phyloP scores from a whole-genome alignment of 2,113 vertebrate species.

The Scolopax mira region DNA sequence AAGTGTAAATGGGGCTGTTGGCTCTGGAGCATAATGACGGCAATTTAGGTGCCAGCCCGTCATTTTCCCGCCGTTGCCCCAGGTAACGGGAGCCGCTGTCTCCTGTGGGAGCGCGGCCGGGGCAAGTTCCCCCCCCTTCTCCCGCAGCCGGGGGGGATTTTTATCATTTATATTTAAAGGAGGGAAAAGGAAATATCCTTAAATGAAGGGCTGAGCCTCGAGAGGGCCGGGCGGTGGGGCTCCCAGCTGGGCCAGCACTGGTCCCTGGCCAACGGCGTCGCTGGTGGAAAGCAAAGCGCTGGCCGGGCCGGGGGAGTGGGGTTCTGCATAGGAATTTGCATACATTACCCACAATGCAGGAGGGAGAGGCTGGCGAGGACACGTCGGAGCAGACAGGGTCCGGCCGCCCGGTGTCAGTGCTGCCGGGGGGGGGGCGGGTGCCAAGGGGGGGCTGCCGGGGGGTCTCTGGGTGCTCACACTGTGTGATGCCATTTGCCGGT shows the following conservation, averaged over 20 bases:
- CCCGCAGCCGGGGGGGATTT: not conserved
- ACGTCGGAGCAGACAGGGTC: not conserved
- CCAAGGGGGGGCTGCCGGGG: not conserved
- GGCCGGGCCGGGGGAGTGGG: accelerated
- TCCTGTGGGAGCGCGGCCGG: slow-evolving; percentile 29
- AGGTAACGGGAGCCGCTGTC: slow-evolving; percentile 47
- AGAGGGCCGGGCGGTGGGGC: not conserved
- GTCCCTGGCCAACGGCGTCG: accelerated
- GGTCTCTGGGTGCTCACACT: not conserved
- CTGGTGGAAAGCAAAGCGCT: not conserved
- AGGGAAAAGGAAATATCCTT: not conserved
- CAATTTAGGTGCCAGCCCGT: slow-evolving; percentile 59
- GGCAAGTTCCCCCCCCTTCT: not conserved
- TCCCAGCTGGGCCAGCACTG: not conserved
- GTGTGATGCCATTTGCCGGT: accelerated
- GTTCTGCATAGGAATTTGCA: not conserved
- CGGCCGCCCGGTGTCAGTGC: not conserved
- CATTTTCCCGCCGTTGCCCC: slow-evolving; percentile 56
- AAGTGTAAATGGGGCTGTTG: slow-evolving; percentile 56
- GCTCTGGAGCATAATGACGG: slow-evolving; percentile 63
- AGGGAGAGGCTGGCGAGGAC: not conserved
- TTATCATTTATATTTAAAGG: not conserved
- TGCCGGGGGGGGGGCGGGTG: not conserved
- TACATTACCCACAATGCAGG: not conserved
- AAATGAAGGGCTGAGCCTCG: not conserved